Evolutionary conservation across 92 coral and sea anemone species (phyloP).

Genomic region (Epizoanthus scotinus): DNA sequence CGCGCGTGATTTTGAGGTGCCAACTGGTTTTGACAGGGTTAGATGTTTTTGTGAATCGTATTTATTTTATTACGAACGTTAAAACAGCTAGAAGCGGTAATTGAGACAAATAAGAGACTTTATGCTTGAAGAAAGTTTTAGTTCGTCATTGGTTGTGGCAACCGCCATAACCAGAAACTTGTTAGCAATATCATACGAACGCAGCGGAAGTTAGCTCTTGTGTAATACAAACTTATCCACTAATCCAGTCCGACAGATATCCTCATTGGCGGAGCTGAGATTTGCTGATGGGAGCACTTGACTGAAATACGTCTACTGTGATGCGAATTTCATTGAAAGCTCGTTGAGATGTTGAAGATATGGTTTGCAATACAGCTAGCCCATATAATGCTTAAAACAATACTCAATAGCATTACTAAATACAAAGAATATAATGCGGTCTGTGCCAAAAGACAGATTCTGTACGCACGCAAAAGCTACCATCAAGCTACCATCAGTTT

Average conservation of each 20-base stretch:
- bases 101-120: conserved; percentile 34
- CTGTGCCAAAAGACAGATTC: not conserved
- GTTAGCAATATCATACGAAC: conserved; percentile 23
- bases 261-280: conserved; percentile 13
- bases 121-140: not conserved
- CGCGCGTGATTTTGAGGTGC: conserved; percentile 78
- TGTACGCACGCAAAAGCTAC: conserved; percentile 10
- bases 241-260: not conserved
- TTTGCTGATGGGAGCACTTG: conserved; percentile 12
- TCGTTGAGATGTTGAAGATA: conserved; percentile 57
- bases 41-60: conserved; percentile 64
- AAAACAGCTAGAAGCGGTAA: conserved; percentile 53
- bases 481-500: conserved; percentile 12
- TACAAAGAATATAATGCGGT: conserved; percentile 41
- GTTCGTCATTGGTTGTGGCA: not conserved
- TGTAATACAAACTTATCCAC: conserved; percentile 18
- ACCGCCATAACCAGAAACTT: conserved; percentile 22
- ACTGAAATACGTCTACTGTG: conserved; percentile 22
- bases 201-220: conserved; percentile 24
- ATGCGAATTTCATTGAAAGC: conserved; percentile 39
- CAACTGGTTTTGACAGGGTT: conserved; percentile 62
- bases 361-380: conserved; percentile 47
- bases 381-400: conserved; percentile 57
- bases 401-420: conserved; percentile 50
- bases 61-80: conserved; percentile 74